Percentiles rank a stretch among this genome's conserved stretches.
These are phyloP conservation scores for Gavialis gangeticus DNA, from an alignment of 2,113 vertebrate genomes.

Conservation along the genomic window DNA sequence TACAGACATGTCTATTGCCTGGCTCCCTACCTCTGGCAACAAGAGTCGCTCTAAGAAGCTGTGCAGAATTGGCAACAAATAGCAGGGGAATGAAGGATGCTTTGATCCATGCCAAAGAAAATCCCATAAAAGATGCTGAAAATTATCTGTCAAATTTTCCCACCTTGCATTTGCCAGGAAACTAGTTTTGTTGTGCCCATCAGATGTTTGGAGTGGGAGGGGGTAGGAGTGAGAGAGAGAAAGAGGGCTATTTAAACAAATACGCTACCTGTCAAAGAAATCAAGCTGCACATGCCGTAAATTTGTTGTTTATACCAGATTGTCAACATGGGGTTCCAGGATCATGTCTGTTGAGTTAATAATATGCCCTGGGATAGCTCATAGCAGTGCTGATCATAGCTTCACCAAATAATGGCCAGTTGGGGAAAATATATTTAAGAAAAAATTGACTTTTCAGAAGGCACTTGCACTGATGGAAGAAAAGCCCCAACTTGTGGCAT, in stretches of 20 bases:
- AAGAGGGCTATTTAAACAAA: slow-evolving; percentile 1
- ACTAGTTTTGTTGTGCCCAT: neutral
- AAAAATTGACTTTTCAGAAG: neutral
- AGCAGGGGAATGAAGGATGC: neutral
- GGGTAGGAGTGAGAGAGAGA: neutral
- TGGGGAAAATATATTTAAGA: neutral
- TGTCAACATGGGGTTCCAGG: neutral
- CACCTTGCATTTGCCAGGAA: slow-evolving; percentile 31
- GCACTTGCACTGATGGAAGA: neutral
- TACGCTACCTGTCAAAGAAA: neutral
- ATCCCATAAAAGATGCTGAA: slow-evolving; percentile 31
- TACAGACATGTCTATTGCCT: neutral
- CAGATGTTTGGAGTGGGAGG: neutral
- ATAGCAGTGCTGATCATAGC: neutral
- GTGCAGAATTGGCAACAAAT: neutral
- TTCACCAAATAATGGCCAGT: neutral
- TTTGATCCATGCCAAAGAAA: slow-evolving; percentile 13
- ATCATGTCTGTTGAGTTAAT: neutral
- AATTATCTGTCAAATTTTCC: slow-evolving; percentile 16
- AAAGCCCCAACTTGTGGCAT: neutral
- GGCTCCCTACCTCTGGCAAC: neutral
- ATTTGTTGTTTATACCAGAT: neutral
- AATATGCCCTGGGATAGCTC: neutral
- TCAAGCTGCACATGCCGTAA: neutral
- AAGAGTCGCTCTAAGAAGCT: neutral